Conservation (phyloP, 2,888 invertebrate species). For the Siphlonurus alternatus region DNA sequence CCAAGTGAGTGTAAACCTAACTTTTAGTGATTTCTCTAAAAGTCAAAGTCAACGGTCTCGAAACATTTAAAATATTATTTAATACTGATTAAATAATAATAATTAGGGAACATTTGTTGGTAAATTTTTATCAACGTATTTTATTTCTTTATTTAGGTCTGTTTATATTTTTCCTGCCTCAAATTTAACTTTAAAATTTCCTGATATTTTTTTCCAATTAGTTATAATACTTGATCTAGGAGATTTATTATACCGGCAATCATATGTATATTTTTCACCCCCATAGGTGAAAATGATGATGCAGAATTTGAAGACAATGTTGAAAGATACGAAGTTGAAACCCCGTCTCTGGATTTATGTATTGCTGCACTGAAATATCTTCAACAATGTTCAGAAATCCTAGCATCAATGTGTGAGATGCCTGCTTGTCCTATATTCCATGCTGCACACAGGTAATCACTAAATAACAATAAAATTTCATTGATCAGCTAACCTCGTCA, state of each 20-base stretch:
- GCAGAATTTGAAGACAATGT: not conserved
- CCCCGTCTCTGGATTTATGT: slow-evolving; percentile 33
- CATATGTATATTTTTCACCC: not conserved
- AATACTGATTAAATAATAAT: no score
- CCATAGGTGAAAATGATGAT: not conserved
- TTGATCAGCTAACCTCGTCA: not conserved
- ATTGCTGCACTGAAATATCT: slow-evolving; percentile 70
- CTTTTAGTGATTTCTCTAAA: not conserved
- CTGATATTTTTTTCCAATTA: no score
- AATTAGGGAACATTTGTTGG: no score
- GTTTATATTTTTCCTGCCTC: no score
- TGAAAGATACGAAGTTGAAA: slow-evolving; percentile 3
- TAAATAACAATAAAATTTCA: not conserved
- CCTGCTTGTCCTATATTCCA: slow-evolving; percentile 87
- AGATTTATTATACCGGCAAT: not conserved
- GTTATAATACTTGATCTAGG: no score
- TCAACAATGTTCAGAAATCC: slow-evolving; percentile 68
- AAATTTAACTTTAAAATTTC: no score
- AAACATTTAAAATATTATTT: no score
- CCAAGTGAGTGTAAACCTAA: slow-evolving; percentile 37
- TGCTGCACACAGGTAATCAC: slow-evolving; percentile 45
- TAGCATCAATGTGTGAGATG: slow-evolving; percentile 88
- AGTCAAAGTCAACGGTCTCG: no score
- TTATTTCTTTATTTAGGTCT: no score
- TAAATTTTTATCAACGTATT: no score